Conservation (phyloP, 1,140 invertebrate species). For the Atopsyche davidsoni region DNA sequence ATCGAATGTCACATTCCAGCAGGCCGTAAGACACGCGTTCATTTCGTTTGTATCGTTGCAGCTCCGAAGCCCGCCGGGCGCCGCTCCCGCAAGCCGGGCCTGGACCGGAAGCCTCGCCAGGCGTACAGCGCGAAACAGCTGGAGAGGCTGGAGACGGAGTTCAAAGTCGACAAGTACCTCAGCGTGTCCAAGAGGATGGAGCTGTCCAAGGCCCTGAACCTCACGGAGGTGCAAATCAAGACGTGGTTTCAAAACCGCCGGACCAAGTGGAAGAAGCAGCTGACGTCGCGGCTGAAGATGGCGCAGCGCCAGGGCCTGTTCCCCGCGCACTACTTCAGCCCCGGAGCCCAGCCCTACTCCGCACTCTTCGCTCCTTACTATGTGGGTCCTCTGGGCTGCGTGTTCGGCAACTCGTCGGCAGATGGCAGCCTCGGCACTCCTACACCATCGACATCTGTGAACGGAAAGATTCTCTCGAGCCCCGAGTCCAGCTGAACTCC, state of each 20-base stretch:
- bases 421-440: slow-evolving; percentile 8
- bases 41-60: slow-evolving; percentile 49
- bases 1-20: too few species aligned
- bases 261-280: slow-evolving; percentile 95
- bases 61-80: slow-evolving; percentile 72
- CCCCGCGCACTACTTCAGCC: slow-evolving; percentile 61
- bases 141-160: slow-evolving; percentile 84
- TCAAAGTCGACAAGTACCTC: slow-evolving; percentile 91
- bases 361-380: slow-evolving; percentile 47
- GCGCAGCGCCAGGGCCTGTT: slow-evolving; percentile 78
- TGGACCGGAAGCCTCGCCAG: slow-evolving; percentile 89
- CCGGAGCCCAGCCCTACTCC: slow-evolving; percentile 55
- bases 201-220: slow-evolving; percentile 75
- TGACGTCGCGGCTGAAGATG: slow-evolving; percentile 81
- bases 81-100: slow-evolving; percentile 72
- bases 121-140: slow-evolving; percentile 92
- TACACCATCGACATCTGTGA: slow-evolving; percentile 2
- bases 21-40: too few species aligned
- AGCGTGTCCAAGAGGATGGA: slow-evolving; percentile 93
- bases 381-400: slow-evolving; percentile 44
- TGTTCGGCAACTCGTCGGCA: slow-evolving; percentile 36
- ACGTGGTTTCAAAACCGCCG: slow-evolving; percentile 95
- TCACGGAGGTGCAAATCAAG: slow-evolving; percentile 96
- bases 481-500: slow-evolving; percentile 16
- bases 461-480: slow-evolving; percentile 17